phyloP scores from a whole-genome alignment of 2,888 invertebrate genomes.

The Strigamia crassipes region DNA sequence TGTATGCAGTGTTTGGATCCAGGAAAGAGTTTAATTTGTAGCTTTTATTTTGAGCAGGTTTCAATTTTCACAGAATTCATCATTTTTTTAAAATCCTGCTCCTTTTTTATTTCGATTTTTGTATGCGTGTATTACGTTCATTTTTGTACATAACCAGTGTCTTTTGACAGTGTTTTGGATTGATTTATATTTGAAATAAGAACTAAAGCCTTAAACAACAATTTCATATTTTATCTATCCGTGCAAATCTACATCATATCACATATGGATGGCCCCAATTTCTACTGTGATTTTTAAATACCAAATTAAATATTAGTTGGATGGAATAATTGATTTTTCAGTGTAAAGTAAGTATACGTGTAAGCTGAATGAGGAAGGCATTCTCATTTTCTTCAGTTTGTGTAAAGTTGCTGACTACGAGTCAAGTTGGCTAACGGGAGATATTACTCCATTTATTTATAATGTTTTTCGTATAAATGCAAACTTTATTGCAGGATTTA shows the following conservation, averaged over 20 bases:
- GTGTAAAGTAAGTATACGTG: background rate
- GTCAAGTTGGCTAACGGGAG: background rate
- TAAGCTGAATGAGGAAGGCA: background rate
- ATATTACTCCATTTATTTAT: background rate
- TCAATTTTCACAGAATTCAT: background rate
- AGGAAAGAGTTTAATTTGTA: background rate
- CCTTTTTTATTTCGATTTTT: background rate
- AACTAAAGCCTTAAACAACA: constrained; percentile 26
- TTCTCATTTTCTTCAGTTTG: background rate
- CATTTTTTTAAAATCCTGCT: background rate
- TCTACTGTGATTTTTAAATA: background rate
- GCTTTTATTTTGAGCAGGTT: background rate
- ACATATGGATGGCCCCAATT: background rate
- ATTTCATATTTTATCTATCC: background rate
- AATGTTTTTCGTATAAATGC: background rate
- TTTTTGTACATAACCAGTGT: constrained; percentile 30
- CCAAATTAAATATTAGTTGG: background rate
- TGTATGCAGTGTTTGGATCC: constrained; percentile 14
- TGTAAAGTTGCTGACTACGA: background rate
- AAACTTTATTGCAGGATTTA: background rate
- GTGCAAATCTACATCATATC: background rate
- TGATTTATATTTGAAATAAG: constrained; percentile 26
- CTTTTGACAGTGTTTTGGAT: constrained; percentile 25
- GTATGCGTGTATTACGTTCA: constrained; percentile 22
- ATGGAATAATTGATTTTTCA: background rate